Base-by-base conservation (phyloP, 1,140 invertebrate genomes). In the Andricus grossulariae region DNA sequence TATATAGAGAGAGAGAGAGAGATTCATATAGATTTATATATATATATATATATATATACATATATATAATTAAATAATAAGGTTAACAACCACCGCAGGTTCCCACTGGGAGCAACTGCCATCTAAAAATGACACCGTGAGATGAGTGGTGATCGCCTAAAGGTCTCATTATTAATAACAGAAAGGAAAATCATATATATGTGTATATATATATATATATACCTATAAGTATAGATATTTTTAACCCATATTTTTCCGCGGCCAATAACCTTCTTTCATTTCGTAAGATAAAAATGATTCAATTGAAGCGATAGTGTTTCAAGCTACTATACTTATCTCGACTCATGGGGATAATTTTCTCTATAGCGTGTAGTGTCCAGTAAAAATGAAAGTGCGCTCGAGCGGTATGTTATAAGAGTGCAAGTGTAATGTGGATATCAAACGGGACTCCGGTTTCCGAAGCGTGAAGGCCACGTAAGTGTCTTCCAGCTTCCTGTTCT, bases 401-500 rank as follows among this genome's bases (percentile, higher is more conserved):
- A 21, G 25, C n/a, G 54, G 49, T 32, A 5, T 32, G 25, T 32
- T 32, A 76, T 75, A 77, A n/a, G 13, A 49, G 49, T 72, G 32
- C 74, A 76, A 77, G 52, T 57, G 71, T 70, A 76, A 75, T 74
- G 78, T 78, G 77, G 73, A 78, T 71, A 71, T 55, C n/a, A 49
- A 71, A 60, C 57, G 57, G 57, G 21, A 66, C 57, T 66, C 57
- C 32, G 50, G 39, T 79, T 75, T 71, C 25, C 51, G 52, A 76
- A 80, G 80, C 84, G 79, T 86, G 87, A 90, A 90, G 88, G 89
- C 85, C 85, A 89, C 77, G 86, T 70, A 78, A 70, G 80, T 81
- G 77, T 82, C 86, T 90, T 90, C 85, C 88, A 87, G 73, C 86
- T 90, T 90, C 85, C 88, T 87, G 73, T 83, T 88, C 85, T 87